phyloP scores from a whole-genome alignment of 2,113 vertebrate genomes.

The Cercopithecus mona region DNA sequence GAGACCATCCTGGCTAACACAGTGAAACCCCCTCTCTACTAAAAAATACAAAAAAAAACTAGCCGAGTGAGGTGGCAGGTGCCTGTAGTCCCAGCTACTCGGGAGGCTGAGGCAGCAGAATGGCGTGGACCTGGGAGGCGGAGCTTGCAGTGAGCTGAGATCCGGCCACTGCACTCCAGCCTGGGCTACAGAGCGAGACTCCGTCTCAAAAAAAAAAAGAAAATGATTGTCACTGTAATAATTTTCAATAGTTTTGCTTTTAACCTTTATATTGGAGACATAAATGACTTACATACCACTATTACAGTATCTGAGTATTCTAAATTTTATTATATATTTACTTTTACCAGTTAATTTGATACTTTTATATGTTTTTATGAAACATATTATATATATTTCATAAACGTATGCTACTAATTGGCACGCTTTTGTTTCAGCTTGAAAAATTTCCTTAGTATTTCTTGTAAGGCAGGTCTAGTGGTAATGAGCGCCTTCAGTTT shows the following conservation, averaged over 20 bases:
- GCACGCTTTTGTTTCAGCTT: neutral
- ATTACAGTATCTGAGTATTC: neutral
- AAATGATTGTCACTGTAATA: neutral
- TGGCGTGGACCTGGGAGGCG: too few relatives aligned
- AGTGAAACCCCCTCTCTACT: too few relatives aligned
- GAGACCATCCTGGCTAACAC: too few relatives aligned
- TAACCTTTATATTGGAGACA: neutral
- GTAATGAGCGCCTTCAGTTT: neutral
- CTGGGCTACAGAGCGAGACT: too few relatives aligned
- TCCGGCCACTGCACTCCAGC: too few relatives aligned
- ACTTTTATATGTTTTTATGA: neutral
- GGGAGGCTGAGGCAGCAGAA: too few relatives aligned
- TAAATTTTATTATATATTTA: neutral
- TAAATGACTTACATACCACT: neutral
- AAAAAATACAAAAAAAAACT: too few relatives aligned
- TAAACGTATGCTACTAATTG: neutral
- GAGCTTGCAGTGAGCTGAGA: too few relatives aligned
- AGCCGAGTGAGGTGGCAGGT: too few relatives aligned
- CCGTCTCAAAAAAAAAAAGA: neutral
- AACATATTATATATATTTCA: neutral
- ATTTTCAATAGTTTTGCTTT: neutral
- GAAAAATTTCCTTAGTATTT: neutral
- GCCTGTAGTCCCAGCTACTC: too few relatives aligned
- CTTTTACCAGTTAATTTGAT: neutral
- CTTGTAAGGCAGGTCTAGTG: neutral